Conservation (phyloP, 2,888 invertebrate species). For the Nomada lathburiana region DNA sequence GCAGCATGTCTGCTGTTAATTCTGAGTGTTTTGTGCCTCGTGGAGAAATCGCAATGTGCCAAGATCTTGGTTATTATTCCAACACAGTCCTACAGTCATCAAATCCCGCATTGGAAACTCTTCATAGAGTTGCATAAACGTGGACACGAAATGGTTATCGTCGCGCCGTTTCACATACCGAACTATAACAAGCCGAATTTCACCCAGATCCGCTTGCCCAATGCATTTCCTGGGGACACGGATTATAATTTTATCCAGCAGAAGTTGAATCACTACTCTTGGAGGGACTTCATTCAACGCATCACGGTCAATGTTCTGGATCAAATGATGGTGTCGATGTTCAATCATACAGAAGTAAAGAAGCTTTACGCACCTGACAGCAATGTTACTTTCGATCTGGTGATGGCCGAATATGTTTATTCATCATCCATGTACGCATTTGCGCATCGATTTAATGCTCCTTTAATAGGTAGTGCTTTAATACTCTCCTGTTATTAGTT, state of each 20-base stretch:
- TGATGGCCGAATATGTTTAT: conserved; percentile 86
- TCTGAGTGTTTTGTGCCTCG: background rate
- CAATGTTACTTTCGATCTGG: conserved; percentile 86
- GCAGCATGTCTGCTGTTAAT: background rate
- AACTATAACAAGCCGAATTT: conserved; percentile 80
- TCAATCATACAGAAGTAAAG: conserved; percentile 68
- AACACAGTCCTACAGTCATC: conserved; percentile 85
- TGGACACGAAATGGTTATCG: conserved; percentile 85
- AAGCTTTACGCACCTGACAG: conserved; percentile 60
- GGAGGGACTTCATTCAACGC: background rate
- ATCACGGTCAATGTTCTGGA: accelerated
- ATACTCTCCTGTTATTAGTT: background rate
- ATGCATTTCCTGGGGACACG: background rate
- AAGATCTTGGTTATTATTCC: conserved; percentile 84
- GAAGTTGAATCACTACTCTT: background rate
- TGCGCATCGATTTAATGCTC: conserved; percentile 86
- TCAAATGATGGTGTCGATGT: background rate
- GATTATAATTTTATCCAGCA: background rate
- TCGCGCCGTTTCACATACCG: conserved; percentile 84
- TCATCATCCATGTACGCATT: conserved; percentile 85
- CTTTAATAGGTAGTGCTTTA: conserved; percentile 84
- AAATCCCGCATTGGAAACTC: conserved; percentile 83
- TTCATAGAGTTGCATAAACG: conserved; percentile 83
- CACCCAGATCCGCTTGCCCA: conserved; percentile 82
- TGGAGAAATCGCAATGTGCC: conserved; percentile 63